Conservation (phyloP, 2,797 vertebrate species). For the Muraenolepis orangiensis region DNA sequence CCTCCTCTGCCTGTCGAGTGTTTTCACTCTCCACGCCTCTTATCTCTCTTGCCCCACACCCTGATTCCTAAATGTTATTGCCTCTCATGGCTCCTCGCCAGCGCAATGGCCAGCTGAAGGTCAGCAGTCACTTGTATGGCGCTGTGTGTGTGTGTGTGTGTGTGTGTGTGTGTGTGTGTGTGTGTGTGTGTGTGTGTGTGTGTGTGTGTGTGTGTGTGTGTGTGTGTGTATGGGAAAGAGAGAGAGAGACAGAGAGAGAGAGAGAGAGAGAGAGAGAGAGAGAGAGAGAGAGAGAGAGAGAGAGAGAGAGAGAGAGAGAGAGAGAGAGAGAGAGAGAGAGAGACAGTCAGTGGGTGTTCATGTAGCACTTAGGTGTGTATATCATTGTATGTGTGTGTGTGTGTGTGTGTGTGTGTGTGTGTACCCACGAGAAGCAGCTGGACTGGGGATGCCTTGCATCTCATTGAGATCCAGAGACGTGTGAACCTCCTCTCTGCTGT, state of each 20-base stretch:
- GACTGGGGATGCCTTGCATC: neutral
- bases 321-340: neutral
- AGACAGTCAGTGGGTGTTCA: neutral
- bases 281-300: neutral
- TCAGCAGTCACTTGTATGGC: neutral
- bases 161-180: no score
- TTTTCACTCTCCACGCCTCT: slow-evolving; percentile 18
- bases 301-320: neutral
- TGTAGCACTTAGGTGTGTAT: neutral
- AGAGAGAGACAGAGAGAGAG: neutral
- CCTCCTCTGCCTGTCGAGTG: slow-evolving; percentile 23
- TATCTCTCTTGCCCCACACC: slow-evolving; percentile 8
- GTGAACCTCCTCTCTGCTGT: neutral
- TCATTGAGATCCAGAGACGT: neutral
- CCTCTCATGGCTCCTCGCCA: slow-evolving; percentile 15
- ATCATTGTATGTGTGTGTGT: no score
- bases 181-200: no score
- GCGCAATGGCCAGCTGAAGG: neutral
- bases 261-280: neutral
- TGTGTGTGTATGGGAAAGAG: no score
- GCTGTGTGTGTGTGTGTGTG: neutral
- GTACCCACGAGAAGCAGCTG: neutral
- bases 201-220: no score
- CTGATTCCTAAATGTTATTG: slow-evolving; percentile 14
- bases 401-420: neutral